A percentile compares a stretch with the other conserved stretches of the same genome.
These are phyloP conservation scores for Cinclus mexicanus DNA, from an alignment of 2,113 vertebrate genomes.

Conservation along the genomic window DNA sequence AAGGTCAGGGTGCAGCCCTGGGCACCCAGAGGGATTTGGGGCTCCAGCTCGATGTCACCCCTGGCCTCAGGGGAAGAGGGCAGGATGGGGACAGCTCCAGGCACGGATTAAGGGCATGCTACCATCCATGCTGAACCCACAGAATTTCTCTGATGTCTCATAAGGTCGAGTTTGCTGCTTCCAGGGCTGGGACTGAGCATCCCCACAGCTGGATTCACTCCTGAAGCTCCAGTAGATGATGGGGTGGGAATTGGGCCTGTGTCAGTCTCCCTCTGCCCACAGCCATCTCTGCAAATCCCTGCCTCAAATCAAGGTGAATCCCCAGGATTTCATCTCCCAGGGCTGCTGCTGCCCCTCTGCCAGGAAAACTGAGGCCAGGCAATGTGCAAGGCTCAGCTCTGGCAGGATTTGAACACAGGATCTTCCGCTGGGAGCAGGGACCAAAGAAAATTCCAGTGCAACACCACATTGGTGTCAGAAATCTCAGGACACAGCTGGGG, in stretches of 20 bases:
- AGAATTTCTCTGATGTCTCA: not conserved
- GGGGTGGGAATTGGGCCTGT: fast-evolving
- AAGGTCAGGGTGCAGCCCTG: not conserved
- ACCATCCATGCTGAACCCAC: not conserved
- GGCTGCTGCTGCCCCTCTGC: not conserved
- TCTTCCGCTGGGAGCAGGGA: not conserved
- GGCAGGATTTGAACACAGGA: not conserved
- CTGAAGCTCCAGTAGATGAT: not conserved
- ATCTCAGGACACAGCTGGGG: not conserved
- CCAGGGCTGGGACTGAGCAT: not conserved
- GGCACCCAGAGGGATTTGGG: fast-evolving
- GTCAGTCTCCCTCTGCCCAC: not conserved
- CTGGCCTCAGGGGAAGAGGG: not conserved
- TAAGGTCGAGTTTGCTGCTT: not conserved
- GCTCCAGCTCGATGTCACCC: fast-evolving
- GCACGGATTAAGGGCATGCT: fast-evolving
- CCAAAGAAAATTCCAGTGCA: not conserved
- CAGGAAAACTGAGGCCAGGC: not conserved
- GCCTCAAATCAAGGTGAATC: not conserved
- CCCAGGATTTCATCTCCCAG: not conserved
- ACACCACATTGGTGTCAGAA: fast-evolving
- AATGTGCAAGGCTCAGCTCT: not conserved
- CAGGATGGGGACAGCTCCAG: not conserved
- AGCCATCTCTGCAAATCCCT: not conserved
- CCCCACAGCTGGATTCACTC: not conserved